Evolutionary conservation across 2,888 invertebrate genomes (phyloP).

Genomic region (Spisula solida): DNA sequence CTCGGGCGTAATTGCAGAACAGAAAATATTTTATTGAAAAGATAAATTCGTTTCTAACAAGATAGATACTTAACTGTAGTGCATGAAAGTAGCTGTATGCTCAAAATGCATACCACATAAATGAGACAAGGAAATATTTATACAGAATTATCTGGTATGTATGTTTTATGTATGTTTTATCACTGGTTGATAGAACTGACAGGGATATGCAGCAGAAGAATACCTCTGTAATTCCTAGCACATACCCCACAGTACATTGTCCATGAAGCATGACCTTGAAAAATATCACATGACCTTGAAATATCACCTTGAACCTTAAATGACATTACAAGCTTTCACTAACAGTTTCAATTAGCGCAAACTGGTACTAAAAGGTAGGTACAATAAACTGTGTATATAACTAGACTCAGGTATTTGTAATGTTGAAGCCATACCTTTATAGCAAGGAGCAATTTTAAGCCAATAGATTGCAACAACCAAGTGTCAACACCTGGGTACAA

Average conservation of each 20-base stretch:
- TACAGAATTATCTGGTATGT: not conserved
- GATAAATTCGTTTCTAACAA: not conserved
- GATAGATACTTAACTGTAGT: not conserved
- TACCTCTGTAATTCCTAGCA: not conserved
- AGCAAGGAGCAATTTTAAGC: not conserved
- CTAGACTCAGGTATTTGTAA: not conserved
- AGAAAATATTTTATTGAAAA: not conserved
- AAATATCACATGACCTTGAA: not conserved
- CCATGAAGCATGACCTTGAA: constrained; percentile 16
- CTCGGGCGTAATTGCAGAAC: not conserved
- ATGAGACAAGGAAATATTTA: not conserved
- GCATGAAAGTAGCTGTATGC: not conserved
- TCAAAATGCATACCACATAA: not conserved
- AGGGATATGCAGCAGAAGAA: not conserved
- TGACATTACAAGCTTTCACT: not conserved
- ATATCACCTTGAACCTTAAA: constrained; percentile 24
- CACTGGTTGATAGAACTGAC: not conserved
- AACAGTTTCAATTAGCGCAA: not conserved
- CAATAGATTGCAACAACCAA: no score
- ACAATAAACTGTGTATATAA: not conserved
- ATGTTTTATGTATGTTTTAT: not conserved
- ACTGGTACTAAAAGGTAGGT: not conserved
- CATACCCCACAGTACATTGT: not conserved
- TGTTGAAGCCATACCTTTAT: not conserved
- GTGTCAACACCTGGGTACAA: no score